A percentile compares a stretch with the other conserved stretches of the same genome.
phyloP scores from a whole-genome alignment of 2,888 invertebrate species.

The Dynastes grantii region DNA sequence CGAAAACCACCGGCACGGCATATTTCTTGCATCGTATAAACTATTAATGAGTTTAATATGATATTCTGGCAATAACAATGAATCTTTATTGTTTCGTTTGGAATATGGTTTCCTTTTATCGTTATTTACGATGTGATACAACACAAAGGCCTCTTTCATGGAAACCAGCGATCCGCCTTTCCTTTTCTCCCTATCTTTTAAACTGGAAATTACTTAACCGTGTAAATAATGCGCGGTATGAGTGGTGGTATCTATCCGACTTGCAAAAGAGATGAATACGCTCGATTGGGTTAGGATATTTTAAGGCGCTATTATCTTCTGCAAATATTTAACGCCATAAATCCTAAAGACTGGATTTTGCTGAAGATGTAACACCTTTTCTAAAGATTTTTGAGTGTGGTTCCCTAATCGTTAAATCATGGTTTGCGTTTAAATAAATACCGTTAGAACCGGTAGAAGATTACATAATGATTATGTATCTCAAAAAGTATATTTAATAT shows the following conservation, averaged over 20 bases:
- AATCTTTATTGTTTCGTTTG: conserved; percentile 52
- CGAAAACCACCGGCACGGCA: conserved; percentile 44
- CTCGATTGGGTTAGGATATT: conserved; percentile 27
- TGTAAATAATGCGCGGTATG: conserved; percentile 34
- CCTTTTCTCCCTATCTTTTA: conserved; percentile 37
- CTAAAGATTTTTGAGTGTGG: neutral
- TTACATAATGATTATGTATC: too few relatives aligned
- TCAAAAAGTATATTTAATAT: too few relatives aligned
- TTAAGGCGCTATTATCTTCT: conserved; percentile 22
- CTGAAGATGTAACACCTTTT: neutral
- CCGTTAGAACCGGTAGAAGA: too few relatives aligned
- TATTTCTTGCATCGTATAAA: conserved; percentile 51
- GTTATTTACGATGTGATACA: conserved; percentile 48
- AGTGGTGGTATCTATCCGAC: conserved; percentile 40
- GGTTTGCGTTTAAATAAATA: too few relatives aligned
- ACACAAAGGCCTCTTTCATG: conserved; percentile 45
- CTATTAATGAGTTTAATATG: conserved; percentile 51
- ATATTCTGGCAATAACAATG: conserved; percentile 52
- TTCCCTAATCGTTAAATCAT: too few relatives aligned
- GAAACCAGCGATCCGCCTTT: conserved; percentile 35
- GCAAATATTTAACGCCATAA: neutral
- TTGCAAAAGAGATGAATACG: conserved; percentile 30
- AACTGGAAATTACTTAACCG: conserved; percentile 46
- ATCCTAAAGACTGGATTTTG: neutral
- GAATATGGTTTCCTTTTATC: conserved; percentile 50